Percentiles rank a stretch among this genome's conserved stretches.
Evolutionary conservation across 2,113 vertebrate genomes (phyloP).

Genomic region (Bubalus kerabau): DNA sequence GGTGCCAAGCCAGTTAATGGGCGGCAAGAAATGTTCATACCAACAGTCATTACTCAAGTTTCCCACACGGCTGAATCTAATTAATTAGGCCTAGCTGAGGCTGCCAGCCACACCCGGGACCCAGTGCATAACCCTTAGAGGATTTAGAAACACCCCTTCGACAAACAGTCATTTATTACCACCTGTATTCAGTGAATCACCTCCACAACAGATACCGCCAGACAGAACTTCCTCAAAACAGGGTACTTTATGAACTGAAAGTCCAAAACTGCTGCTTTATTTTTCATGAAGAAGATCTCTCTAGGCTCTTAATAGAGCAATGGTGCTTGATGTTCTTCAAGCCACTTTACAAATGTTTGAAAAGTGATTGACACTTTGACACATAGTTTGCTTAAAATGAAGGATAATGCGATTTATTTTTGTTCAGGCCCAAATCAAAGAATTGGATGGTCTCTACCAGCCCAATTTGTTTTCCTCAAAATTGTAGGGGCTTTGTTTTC

Average conservation of each 20-base stretch:
- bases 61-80: conserved; percentile 28
- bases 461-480: background rate
- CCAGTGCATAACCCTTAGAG: background rate
- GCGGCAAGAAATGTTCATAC: background rate
- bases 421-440: background rate
- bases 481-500: background rate
- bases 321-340: background rate
- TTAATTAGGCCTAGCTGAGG: conserved; percentile 35
- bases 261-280: background rate
- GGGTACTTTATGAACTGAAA: background rate
- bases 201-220: background rate
- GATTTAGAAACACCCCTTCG: background rate
- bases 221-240: background rate
- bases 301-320: background rate
- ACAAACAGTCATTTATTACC: background rate
- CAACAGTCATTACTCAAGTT: conserved; percentile 10
- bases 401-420: background rate
- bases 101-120: conserved; percentile 32
- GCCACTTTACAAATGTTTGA: background rate
- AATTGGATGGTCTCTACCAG: background rate
- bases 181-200: background rate
- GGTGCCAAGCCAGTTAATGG: background rate
- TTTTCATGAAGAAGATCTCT: background rate
- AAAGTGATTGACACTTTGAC: background rate
- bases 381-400: background rate